Base-by-base conservation (phyloP, 2,113 vertebrate species). In the Catharus bicknelli region DNA sequence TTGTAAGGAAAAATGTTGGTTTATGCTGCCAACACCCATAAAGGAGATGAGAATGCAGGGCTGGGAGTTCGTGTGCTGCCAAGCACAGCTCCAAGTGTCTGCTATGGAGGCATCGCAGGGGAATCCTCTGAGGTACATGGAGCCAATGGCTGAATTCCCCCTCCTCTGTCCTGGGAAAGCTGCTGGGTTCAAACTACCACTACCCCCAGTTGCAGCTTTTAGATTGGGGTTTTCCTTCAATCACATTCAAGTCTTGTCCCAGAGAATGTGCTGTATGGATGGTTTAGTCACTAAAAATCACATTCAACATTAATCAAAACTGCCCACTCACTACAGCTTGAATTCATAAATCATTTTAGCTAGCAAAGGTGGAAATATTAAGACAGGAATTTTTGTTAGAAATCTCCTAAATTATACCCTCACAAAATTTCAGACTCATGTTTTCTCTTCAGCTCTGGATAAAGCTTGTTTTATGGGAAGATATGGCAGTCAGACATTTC, bases 201-300 rank as follows among this genome's bases (percentile, higher is more conserved):
- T 5, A 1, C 36, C 10, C 48, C 9, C 2, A 0, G 0, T 0
- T 17, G 15, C 0, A 2, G 1, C 7, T 55, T 73, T 51, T 6
- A 3, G 30, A 25, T 55, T 43, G 45, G 36, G 40, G 25, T 3
- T 54, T 79, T 79, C 81, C 22, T 45, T 32, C 78, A 79, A 7
- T 45, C 12, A 4, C 29, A 1, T 36, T 5, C 19, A 40, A 26
- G 26, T 10, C 5, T 9, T 38, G 8, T 78, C 77, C 64, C 48
- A 27, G 16, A 61, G 21, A 79, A 61, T 3, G 45, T 3, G 1
- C 45, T 90, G 14, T 40, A 7, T 40, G 40, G 53, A n/a, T 70
- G n/a, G 19, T 36, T 68, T 43, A 40, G 40, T 48, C 9, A 2
- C 45, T 64, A 19, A 68, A 91, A 93, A 32, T 76, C 0, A 0